Percentiles rank a stretch among this genome's conserved stretches.
These are phyloP conservation scores for Prochilodus magdalenae DNA, from an alignment of 2,113 vertebrate species.

Conservation along the genomic window DNA sequence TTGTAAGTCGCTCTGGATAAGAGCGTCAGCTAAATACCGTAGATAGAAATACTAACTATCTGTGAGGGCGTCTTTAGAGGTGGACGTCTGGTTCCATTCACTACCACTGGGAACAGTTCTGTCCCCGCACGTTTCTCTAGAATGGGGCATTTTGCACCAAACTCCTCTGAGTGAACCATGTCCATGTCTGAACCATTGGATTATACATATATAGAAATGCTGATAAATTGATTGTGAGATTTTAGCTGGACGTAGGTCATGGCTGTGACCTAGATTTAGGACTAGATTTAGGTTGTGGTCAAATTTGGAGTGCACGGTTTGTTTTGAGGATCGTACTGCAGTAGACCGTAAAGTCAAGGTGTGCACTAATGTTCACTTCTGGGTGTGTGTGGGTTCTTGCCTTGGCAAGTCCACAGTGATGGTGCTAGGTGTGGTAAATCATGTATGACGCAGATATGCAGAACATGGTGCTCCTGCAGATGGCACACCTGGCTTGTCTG, in stretches of 20 bases:
- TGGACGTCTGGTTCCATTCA: too few relatives aligned
- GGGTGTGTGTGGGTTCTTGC: slow-evolving; percentile 21
- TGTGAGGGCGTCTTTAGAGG: too few relatives aligned
- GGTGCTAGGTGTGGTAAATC: slow-evolving; percentile 5
- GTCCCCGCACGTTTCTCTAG: too few relatives aligned
- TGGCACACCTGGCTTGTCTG: slow-evolving; percentile 38
- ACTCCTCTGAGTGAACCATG: too few relatives aligned
- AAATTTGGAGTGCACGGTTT: slow-evolving; percentile 24
- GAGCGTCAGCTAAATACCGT: too few relatives aligned
- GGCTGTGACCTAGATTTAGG: background rate
- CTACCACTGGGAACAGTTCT: too few relatives aligned
- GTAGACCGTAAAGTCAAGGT: slow-evolving; percentile 11
- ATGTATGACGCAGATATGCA: slow-evolving; percentile 23
- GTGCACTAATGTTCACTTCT: background rate
- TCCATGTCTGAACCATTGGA: too few relatives aligned
- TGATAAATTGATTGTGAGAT: background rate
- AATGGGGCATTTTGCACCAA: too few relatives aligned
- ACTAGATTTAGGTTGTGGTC: background rate
- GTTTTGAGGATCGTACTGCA: slow-evolving; percentile 54
- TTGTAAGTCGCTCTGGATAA: too few relatives aligned
- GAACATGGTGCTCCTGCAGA: slow-evolving; percentile 36
- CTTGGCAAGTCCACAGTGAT: background rate
- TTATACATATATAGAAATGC: too few relatives aligned
- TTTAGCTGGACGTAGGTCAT: background rate
- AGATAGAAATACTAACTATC: too few relatives aligned